A percentile compares a stretch with the other conserved stretches of the same genome.
These are phyloP conservation scores for Eulemur rufifrons DNA, from an alignment of 2,113 vertebrate species.

Conservation along the genomic window DNA sequence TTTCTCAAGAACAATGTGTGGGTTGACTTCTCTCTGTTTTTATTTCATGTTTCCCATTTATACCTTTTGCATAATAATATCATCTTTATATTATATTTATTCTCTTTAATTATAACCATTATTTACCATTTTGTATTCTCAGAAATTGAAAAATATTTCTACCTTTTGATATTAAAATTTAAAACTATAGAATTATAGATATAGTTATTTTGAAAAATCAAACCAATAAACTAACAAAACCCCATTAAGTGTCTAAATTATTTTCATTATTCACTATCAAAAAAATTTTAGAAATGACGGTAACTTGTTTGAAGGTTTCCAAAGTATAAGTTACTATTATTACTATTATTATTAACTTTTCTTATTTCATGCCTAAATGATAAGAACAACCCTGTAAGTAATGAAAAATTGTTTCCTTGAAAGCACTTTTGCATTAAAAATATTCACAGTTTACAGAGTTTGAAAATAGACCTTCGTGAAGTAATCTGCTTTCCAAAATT, in stretches of 20 bases:
- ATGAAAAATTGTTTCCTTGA: background rate
- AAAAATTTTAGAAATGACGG: background rate
- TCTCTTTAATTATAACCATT: background rate
- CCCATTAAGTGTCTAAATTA: background rate
- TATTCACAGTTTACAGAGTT: background rate
- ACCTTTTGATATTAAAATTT: background rate
- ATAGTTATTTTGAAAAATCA: background rate
- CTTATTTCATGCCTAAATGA: background rate
- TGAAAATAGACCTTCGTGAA: background rate
- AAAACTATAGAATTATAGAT: background rate
- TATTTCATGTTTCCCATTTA: background rate
- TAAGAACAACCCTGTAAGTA: background rate
- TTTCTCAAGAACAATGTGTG: background rate
- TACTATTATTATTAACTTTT: background rate
- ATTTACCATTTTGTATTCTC: background rate
- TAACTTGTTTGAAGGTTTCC: background rate
- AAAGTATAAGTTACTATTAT: background rate
- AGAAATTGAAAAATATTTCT: background rate
- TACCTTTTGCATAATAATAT: background rate
- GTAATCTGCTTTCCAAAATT: background rate
- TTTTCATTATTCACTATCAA: background rate
- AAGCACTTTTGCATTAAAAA: background rate
- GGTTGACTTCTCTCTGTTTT: background rate
- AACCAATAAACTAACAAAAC: background rate
- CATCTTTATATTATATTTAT: background rate